phyloP scores from a whole-genome alignment of 1,140 invertebrate genomes.

The Diabrotica undecimpunctata region DNA sequence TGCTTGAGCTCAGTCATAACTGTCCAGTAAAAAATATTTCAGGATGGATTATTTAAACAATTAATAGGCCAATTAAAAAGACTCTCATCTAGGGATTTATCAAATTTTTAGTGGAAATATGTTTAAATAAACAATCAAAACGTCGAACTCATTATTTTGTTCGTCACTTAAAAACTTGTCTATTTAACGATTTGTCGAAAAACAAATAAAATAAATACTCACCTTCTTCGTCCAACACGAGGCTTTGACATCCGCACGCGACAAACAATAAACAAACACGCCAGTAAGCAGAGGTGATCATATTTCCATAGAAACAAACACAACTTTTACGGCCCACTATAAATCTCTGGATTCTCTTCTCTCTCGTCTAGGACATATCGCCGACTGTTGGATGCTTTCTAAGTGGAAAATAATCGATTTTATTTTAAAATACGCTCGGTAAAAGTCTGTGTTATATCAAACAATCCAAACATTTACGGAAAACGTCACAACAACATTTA shows the following conservation, averaged over 20 bases:
- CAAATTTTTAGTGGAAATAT: too few species aligned
- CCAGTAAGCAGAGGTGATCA: slow-evolving; percentile 25
- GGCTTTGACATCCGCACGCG: slow-evolving; percentile 10
- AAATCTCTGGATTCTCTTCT: slow-evolving; percentile 22
- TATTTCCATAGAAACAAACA: slow-evolving; percentile 22
- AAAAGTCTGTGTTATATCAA: slow-evolving; percentile 35
- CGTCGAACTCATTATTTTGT: too few species aligned
- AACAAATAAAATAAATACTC: slow-evolving; percentile 6
- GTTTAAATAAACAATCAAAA: too few species aligned
- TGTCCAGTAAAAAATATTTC: too few species aligned
- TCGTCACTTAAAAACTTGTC: too few species aligned
- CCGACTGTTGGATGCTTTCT: slow-evolving; percentile 16
- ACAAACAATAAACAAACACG: slow-evolving; percentile 22
- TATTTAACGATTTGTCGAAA: too few species aligned
- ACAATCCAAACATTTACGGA: slow-evolving; percentile 40
- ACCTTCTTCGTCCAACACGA: slow-evolving; percentile 25
- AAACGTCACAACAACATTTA: slow-evolving; percentile 32
- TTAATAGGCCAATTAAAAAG: too few species aligned
- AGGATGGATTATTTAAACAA: too few species aligned
- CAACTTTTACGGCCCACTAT: slow-evolving; percentile 20
- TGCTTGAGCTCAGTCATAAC: too few species aligned
- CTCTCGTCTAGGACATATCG: slow-evolving; percentile 15
- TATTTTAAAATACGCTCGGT: slow-evolving; percentile 29
- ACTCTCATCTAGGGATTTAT: too few species aligned
- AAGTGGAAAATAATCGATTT: slow-evolving; percentile 32